Evolutionary conservation across 2,797 vertebrate genomes (phyloP).

Genomic region (Sebastes miniatus): DNA sequence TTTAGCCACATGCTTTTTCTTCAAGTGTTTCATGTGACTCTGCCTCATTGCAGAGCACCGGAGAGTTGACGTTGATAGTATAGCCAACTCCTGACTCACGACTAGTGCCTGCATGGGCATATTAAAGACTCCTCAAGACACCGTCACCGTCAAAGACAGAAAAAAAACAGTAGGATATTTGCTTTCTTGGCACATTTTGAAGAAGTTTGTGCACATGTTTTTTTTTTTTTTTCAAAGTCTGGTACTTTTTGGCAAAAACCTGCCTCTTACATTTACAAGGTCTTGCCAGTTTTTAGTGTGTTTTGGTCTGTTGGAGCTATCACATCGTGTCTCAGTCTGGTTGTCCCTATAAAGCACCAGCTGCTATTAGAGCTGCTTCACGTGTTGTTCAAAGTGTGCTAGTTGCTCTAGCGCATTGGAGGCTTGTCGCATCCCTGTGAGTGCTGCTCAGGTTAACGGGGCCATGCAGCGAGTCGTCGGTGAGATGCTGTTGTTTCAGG

Average conservation of each 20-base stretch:
- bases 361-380: constrained; percentile 39
- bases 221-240: not conserved
- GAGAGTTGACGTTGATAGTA: constrained; percentile 55
- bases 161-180: not conserved
- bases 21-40: constrained; percentile 55
- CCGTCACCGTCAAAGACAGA: not conserved
- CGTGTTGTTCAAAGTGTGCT: constrained; percentile 48
- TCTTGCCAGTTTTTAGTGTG: constrained; percentile 5
- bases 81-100: constrained; percentile 66
- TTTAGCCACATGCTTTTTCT: constrained; percentile 58
- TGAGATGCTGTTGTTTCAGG: constrained; percentile 16
- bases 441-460: constrained; percentile 38
- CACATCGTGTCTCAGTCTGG: not conserved
- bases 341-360: not conserved
- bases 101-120: constrained; percentile 27
- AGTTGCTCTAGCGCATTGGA: constrained; percentile 50
- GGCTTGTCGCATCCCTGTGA: constrained; percentile 58
- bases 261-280: not conserved
- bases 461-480: constrained; percentile 29
- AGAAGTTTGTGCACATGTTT: not conserved
- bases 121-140: constrained; percentile 22
- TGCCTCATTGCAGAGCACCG: constrained; percentile 62
- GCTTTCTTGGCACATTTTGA: not conserved
- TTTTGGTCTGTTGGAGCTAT: not conserved
- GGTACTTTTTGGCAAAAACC: not conserved